Conservation (phyloP, 2,113 vertebrate species). For the Dromiciops gliroides region DNA sequence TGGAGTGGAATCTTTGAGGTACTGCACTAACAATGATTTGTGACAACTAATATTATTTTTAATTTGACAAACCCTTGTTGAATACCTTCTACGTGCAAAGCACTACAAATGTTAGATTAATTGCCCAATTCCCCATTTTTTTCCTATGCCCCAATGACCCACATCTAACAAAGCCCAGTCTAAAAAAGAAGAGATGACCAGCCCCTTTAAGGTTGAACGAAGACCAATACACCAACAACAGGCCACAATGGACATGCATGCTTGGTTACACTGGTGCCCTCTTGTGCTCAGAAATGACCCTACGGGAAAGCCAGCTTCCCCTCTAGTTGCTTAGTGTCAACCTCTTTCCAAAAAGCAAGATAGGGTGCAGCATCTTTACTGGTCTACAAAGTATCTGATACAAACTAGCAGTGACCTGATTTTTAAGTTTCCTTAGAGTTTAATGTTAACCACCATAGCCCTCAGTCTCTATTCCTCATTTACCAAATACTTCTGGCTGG, state of each 20-base stretch:
- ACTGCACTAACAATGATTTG: constrained; percentile 3
- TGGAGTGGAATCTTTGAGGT: not conserved
- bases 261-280: constrained; percentile 9
- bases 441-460: constrained; percentile 12
- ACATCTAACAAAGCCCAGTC: constrained; percentile 13
- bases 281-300: constrained; percentile 23
- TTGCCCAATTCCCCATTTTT: constrained; percentile 24
- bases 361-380: not conserved
- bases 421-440: constrained; percentile 15
- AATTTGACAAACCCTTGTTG: constrained; percentile 42
- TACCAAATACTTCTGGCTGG: constrained; percentile 14
- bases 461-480: not conserved
- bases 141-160: constrained; percentile 13
- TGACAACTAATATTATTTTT: not conserved
- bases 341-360: constrained; percentile 37
- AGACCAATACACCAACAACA: not conserved
- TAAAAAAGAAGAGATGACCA: constrained; percentile 16
- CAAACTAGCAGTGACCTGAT: constrained; percentile 39
- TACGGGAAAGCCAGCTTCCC: constrained; percentile 2
- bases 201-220: not conserved
- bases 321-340: not conserved
- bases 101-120: constrained; percentile 29
- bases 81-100: not conserved
- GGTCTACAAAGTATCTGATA: constrained; percentile 13
- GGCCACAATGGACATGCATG: constrained; percentile 14